phyloP scores from a whole-genome alignment of 2,888 invertebrate species.

The Eilema sororculum region DNA sequence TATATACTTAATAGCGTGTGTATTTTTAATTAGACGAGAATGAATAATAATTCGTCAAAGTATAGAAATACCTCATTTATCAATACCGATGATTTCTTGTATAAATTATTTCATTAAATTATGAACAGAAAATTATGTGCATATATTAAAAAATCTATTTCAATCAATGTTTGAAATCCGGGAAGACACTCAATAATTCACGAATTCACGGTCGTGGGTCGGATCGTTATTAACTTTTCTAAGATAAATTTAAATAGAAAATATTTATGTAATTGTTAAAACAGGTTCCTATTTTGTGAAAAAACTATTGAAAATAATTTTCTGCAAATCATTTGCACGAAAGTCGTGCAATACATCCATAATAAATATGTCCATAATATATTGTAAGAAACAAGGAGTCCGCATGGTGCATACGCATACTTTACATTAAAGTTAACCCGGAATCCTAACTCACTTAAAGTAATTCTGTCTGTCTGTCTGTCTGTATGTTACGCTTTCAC shows the following conservation, averaged over 20 bases:
- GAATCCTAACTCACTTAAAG: too few species aligned
- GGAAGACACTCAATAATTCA: slow-evolving; percentile 27
- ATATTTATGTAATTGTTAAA: too few species aligned
- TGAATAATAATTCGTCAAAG: background rate
- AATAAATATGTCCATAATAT: too few species aligned
- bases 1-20: background rate
- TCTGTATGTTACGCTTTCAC: too few species aligned
- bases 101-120: background rate
- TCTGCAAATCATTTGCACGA: too few species aligned
- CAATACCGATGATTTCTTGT: background rate
- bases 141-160: slow-evolving; percentile 5
- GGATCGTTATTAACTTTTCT: slow-evolving; percentile 26
- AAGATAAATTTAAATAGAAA: slow-evolving; percentile 1
- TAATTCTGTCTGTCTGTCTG: too few species aligned
- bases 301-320: too few species aligned
- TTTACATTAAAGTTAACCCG: background rate
- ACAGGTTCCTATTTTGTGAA: too few species aligned
- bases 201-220: slow-evolving; percentile 22
- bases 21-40: background rate
- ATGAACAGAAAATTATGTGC: background rate
- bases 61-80: slow-evolving; percentile 1
- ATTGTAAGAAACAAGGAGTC: too few species aligned
- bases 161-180: slow-evolving; percentile 15
- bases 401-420: too few species aligned
- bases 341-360: too few species aligned